A percentile compares a stretch with the other conserved stretches of the same genome.
phyloP scores from a whole-genome alignment of 2,113 vertebrate species.

The Gavialis gangeticus region DNA sequence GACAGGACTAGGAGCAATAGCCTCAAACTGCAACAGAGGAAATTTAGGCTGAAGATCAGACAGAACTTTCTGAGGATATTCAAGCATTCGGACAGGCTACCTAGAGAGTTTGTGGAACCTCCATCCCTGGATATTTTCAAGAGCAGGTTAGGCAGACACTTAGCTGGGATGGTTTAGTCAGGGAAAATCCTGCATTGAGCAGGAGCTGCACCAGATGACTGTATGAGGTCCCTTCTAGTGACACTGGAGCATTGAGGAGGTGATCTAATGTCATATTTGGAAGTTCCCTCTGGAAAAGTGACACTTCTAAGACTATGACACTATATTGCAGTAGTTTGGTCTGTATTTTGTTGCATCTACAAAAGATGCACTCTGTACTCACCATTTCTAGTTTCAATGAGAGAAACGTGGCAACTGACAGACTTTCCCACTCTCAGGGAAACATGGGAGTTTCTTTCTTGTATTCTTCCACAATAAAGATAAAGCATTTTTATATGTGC shows the following conservation, averaged over 20 bases:
- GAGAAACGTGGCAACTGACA: constrained; percentile 58
- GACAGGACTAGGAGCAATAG: no score
- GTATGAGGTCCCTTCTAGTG: not conserved
- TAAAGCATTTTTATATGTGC: constrained; percentile 36
- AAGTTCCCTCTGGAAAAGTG: not conserved
- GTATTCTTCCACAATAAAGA: constrained; percentile 67
- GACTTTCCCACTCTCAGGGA: constrained; percentile 47
- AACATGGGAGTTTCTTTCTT: constrained; percentile 49
- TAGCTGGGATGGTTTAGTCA: no score
- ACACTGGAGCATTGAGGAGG: fast-evolving
- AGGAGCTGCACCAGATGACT: no score
- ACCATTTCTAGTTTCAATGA: constrained; percentile 47
- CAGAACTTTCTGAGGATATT: no score
- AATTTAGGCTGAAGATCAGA: no score
- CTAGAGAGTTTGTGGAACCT: no score
- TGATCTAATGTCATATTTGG: not conserved
- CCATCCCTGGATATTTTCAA: no score
- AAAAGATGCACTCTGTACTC: constrained; percentile 39
- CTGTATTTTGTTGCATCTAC: not conserved
- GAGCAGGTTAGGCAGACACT: no score
- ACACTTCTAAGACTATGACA: not conserved
- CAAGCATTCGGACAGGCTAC: no score
- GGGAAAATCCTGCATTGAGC: no score
- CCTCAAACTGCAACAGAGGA: no score
- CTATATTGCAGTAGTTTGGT: not conserved